Conservation (phyloP, 2,113 vertebrate genomes). For the Daubentonia madagascariensis region DNA sequence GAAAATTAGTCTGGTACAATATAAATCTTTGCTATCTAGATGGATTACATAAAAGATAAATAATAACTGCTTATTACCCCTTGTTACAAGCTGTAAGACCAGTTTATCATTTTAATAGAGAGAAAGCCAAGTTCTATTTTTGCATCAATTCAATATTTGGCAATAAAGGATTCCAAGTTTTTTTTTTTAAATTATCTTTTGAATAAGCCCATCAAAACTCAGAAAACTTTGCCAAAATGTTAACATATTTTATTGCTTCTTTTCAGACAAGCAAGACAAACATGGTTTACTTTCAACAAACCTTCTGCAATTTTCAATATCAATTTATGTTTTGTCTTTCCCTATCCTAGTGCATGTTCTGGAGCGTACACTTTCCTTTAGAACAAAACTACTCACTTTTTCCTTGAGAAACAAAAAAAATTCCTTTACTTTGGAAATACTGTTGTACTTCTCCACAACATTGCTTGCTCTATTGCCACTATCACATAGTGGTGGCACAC, state of each 20-base stretch:
- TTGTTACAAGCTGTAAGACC: background rate
- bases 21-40: background rate
- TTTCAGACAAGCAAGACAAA: constrained; percentile 46
- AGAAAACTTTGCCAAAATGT: constrained; percentile 41
- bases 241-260: constrained; percentile 63
- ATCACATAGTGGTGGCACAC: background rate
- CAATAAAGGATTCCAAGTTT: constrained; percentile 36
- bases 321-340: background rate
- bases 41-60: background rate
- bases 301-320: background rate
- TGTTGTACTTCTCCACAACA: background rate
- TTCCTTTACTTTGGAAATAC: background rate
- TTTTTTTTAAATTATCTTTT: constrained; percentile 30
- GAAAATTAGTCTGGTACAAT: background rate
- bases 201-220: constrained; percentile 57
- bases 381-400: background rate
- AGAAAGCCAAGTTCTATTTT: constrained; percentile 44
- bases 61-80: background rate
- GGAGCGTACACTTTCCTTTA: background rate
- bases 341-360: background rate
- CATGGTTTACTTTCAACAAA: constrained; percentile 17
- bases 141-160: constrained; percentile 55
- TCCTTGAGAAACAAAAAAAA: background rate
- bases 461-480: background rate
- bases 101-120: background rate